Evolutionary conservation across 1,140 invertebrate genomes (phyloP).

Genomic region (Euborellia annulipes): DNA sequence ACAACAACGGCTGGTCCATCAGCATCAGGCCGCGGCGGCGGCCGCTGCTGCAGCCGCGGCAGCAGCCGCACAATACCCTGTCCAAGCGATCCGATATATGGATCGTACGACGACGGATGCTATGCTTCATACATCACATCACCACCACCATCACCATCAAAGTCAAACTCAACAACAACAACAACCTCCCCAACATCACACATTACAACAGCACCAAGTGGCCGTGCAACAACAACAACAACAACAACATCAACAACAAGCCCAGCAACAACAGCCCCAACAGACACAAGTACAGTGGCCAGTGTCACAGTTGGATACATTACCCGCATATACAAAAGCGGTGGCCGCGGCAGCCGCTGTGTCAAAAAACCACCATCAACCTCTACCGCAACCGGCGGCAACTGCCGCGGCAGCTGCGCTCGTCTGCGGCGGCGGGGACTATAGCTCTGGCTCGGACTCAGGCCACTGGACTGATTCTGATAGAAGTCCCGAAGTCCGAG

Average conservation of each 20-base stretch:
- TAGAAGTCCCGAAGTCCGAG: constrained; percentile 8
- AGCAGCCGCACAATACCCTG: not conserved
- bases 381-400: not conserved
- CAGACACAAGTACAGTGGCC: not conserved
- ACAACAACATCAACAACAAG: constrained; percentile 7
- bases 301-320: not conserved
- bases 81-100: not conserved
- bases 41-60: not conserved
- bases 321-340: not conserved
- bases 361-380: constrained; percentile 1
- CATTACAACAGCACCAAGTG: not conserved
- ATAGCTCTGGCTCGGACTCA: constrained; percentile 11
- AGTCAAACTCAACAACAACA: constrained; percentile 5
- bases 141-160: constrained; percentile 4
- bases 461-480: constrained; percentile 16
- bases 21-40: not conserved
- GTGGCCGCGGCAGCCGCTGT: not conserved
- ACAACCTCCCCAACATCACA: constrained; percentile 7
- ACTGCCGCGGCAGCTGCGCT: constrained; percentile 5
- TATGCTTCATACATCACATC: not conserved
- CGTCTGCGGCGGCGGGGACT: constrained; percentile 10
- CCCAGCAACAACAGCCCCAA: constrained; percentile 4
- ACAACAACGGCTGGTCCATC: not conserved
- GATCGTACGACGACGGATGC: not conserved
- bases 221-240: not conserved